These are phyloP conservation scores for Ennomos fuscantarius DNA, from an alignment of 2,888 invertebrate genomes.

Conservation along the genomic window DNA sequence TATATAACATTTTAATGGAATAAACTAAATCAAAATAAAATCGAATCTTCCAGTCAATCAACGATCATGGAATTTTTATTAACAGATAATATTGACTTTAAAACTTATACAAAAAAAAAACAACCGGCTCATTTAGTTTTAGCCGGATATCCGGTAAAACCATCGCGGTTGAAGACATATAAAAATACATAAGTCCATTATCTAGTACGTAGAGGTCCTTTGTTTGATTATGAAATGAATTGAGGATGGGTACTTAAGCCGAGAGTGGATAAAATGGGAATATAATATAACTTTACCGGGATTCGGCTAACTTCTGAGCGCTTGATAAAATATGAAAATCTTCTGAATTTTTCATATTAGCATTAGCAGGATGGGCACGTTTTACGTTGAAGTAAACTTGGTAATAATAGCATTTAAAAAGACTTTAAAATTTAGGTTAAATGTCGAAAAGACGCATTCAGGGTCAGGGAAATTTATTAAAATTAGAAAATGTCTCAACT, in stretches of 20 bases:
- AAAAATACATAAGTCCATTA: slow-evolving; percentile 19
- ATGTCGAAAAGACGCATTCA: too few species aligned
- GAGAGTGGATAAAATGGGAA: slow-evolving; percentile 15
- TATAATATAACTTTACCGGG: slow-evolving; percentile 11
- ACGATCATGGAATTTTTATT: too few species aligned
- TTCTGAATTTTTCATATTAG: slow-evolving; percentile 9
- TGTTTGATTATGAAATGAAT: slow-evolving; percentile 37
- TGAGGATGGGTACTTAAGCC: slow-evolving; percentile 24
- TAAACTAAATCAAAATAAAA: too few species aligned
- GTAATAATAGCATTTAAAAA: too few species aligned
- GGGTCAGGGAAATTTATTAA: too few species aligned
- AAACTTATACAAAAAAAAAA: too few species aligned
- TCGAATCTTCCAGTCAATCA: too few species aligned
- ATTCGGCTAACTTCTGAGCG: slow-evolving; percentile 13
- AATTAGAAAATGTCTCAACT: too few species aligned
- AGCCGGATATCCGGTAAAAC: not conserved
- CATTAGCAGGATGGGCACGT: not conserved
- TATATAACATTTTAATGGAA: too few species aligned
- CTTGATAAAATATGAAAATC: slow-evolving; percentile 24
- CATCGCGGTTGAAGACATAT: slow-evolving; percentile 3
- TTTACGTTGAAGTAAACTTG: too few species aligned
- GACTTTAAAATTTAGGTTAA: too few species aligned
- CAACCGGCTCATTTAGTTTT: not conserved
- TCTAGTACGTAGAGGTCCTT: slow-evolving; percentile 30
- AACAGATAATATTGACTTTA: too few species aligned